phyloP scores from a whole-genome alignment of 2,797 vertebrate species.

The Coracias cyanogaster region DNA sequence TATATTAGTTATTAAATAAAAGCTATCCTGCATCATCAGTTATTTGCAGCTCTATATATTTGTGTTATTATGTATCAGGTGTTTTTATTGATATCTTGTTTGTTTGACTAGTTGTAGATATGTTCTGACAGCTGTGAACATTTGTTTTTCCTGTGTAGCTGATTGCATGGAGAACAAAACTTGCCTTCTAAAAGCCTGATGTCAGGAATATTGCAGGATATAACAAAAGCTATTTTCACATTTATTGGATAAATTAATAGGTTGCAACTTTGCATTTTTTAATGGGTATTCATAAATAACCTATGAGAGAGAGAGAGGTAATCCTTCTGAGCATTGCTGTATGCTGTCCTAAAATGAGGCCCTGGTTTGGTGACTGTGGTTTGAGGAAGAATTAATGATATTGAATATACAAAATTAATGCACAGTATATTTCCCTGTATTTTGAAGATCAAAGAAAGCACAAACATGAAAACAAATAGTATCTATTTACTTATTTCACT shows the following conservation, averaged over 20 bases:
- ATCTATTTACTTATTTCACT: slow-evolving; percentile 37
- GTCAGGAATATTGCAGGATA: neutral
- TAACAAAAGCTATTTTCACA: slow-evolving; percentile 24
- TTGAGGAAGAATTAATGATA: slow-evolving; percentile 14
- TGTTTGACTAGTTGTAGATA: slow-evolving; percentile 20
- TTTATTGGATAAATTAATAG: slow-evolving; percentile 33
- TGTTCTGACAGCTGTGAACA: slow-evolving; percentile 22
- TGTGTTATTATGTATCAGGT: slow-evolving; percentile 7
- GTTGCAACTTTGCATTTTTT: neutral
- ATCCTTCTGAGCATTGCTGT: neutral
- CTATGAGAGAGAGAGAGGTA: neutral
- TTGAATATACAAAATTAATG: slow-evolving; percentile 31
- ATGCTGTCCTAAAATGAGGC: neutral
- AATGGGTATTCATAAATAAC: neutral
- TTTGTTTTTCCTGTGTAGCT: neutral
- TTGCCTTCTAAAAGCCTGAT: slow-evolving; percentile 43
- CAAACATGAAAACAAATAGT: slow-evolving; percentile 39
- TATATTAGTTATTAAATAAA: slow-evolving; percentile 56
- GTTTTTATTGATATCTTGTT: slow-evolving; percentile 40
- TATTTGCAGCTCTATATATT: slow-evolving; percentile 54
- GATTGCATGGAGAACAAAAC: slow-evolving; percentile 37
- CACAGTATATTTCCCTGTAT: neutral
- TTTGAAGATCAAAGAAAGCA: slow-evolving; percentile 49
- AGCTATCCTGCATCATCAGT: neutral
- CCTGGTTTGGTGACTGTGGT: slow-evolving; percentile 9